These are phyloP conservation scores for Cacatua alba DNA, from an alignment of 2,113 vertebrate species.

Conservation along the genomic window DNA sequence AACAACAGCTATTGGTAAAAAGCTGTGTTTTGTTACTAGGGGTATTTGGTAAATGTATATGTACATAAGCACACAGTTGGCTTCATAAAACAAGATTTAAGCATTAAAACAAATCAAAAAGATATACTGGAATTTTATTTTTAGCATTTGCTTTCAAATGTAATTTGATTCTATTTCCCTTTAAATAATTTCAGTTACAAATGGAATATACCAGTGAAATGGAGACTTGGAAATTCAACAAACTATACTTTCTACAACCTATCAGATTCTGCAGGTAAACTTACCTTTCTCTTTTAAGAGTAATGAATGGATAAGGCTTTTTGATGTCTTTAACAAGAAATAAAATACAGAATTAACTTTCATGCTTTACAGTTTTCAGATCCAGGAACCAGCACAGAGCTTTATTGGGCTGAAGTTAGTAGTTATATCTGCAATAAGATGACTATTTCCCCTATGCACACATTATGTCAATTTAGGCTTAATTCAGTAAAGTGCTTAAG, in stretches of 20 bases:
- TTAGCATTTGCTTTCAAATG: background rate
- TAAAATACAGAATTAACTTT: background rate
- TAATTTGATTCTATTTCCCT: conserved; percentile 19
- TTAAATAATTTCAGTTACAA: conserved; percentile 83
- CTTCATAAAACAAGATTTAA: background rate
- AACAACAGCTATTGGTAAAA: background rate
- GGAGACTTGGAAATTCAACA: conserved; percentile 44
- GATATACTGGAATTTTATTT: background rate
- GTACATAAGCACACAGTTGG: background rate
- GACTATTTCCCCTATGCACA: background rate
- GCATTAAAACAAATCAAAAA: background rate
- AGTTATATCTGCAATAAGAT: background rate
- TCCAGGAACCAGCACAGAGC: background rate
- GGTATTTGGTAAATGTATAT: background rate
- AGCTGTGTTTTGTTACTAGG: background rate
- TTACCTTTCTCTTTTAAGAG: conserved; percentile 5
- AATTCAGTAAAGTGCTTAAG: background rate
- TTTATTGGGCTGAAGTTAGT: background rate
- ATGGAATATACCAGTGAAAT: conserved; percentile 93
- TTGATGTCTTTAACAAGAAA: background rate
- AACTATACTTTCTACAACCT: conserved; percentile 70
- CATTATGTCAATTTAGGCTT: background rate
- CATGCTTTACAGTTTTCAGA: background rate
- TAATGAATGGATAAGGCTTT: background rate
- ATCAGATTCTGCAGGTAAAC: conserved; percentile 75